Conservation (phyloP, 2,888 invertebrate species). For the Spilarctia lutea region DNA sequence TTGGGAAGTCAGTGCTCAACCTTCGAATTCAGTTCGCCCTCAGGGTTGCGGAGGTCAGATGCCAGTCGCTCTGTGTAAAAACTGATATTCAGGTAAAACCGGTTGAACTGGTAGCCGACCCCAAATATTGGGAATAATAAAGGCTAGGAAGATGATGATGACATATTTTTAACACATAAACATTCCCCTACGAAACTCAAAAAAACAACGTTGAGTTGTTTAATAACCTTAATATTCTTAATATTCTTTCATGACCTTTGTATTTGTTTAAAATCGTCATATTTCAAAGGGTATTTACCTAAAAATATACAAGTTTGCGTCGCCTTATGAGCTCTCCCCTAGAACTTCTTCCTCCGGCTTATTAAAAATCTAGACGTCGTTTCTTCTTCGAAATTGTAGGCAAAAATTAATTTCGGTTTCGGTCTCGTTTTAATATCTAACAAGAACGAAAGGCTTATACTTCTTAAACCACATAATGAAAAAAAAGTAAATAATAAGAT, state of each 20-base stretch:
- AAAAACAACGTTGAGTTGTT: no score
- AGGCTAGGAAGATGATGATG: no score
- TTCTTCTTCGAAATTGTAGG: constrained; percentile 52
- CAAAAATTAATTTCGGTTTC: constrained; percentile 63
- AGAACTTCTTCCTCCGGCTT: constrained; percentile 43
- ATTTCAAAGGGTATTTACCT: background rate
- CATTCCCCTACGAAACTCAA: no score
- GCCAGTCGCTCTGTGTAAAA: no score
- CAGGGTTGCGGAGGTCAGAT: no score
- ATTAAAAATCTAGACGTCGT: constrained; percentile 51
- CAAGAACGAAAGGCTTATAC: constrained; percentile 57
- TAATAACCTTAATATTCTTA: no score
- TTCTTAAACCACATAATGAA: constrained; percentile 40
- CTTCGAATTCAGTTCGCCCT: no score
- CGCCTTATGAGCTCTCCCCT: constrained; percentile 24
- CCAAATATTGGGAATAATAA: no score
- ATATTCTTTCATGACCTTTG: background rate
- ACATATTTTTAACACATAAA: no score
- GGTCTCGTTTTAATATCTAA: constrained; percentile 65
- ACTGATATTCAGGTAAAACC: no score
- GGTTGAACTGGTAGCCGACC: no score
- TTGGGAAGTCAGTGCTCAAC: no score
- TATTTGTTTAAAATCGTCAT: background rate
- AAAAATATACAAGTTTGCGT: background rate
- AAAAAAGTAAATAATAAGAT: constrained; percentile 35